Evolutionary conservation across 2,888 invertebrate species (phyloP).

Genomic region (Xestobium rufovillosum): DNA sequence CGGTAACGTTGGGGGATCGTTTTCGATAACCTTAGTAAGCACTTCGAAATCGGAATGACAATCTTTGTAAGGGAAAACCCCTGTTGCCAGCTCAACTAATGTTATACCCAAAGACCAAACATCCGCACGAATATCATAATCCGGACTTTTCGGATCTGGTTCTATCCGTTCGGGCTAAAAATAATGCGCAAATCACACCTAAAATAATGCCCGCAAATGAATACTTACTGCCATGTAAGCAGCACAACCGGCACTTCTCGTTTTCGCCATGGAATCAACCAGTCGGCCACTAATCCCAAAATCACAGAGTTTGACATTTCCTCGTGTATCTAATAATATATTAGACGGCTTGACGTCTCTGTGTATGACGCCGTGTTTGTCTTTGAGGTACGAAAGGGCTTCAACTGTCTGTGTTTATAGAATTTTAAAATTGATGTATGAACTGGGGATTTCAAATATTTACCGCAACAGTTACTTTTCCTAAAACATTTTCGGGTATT

Average conservation of each 20-base stretch:
- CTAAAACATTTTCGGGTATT: slow-evolving; percentile 94
- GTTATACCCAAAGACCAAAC: slow-evolving; percentile 99
- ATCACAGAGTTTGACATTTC: slow-evolving; percentile 96
- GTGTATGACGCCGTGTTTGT: slow-evolving; percentile 94
- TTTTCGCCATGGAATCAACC: slow-evolving; percentile 97
- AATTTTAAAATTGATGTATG: not conserved
- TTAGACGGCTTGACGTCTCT: slow-evolving; percentile 98
- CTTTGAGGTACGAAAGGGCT: slow-evolving; percentile 95
- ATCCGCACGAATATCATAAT: slow-evolving; percentile 98
- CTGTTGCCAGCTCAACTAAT: slow-evolving; percentile 93
- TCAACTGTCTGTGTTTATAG: slow-evolving; percentile 68
- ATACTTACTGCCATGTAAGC: slow-evolving; percentile 94
- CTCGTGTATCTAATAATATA: slow-evolving; percentile 90
- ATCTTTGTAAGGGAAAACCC: slow-evolving; percentile 88
- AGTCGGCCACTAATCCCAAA: slow-evolving; percentile 98
- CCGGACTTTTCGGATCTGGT: slow-evolving; percentile 84
- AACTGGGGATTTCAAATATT: slow-evolving; percentile 37
- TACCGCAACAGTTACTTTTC: slow-evolving; percentile 95
- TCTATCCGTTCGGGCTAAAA: slow-evolving; percentile 93
- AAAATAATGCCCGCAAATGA: not conserved
- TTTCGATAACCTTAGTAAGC: slow-evolving; percentile 78
- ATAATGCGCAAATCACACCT: slow-evolving; percentile 4
- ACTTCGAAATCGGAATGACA: slow-evolving; percentile 98
- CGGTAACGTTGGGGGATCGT: slow-evolving; percentile 82
- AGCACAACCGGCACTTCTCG: slow-evolving; percentile 95